Percentiles rank a stretch among this genome's conserved stretches.
Conservation (phyloP, 2,888 invertebrate species). For the Cheilosia soror region DNA sequence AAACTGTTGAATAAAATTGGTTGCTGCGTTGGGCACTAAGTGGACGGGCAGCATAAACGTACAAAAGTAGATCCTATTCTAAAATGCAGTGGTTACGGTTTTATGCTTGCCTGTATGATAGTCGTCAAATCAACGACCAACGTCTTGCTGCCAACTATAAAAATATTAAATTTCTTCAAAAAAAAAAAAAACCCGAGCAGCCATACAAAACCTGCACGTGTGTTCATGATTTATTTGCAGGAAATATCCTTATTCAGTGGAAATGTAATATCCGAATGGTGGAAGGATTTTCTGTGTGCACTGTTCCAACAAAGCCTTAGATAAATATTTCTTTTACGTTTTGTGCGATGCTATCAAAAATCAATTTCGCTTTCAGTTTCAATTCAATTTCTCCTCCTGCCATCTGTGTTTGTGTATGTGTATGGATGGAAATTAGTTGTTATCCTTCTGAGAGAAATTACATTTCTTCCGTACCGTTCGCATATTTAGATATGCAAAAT, state of each 20-base stretch:
- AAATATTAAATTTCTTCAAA: not conserved
- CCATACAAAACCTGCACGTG: conserved; percentile 13
- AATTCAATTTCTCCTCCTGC: not conserved
- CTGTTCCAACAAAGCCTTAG: not conserved
- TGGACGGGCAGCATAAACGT: no score
- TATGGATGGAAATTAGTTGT: conserved; percentile 30
- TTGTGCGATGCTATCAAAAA: conserved; percentile 32
- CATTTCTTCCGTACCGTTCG: not conserved
- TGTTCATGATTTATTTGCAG: conserved; percentile 39
- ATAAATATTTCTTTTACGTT: not conserved
- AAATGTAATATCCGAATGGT: conserved; percentile 44
- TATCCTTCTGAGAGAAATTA: conserved; percentile 23
- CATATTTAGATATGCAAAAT: conserved; percentile 40
- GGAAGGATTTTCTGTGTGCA: not conserved
- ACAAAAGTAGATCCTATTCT: no score
- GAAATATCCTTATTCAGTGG: conserved; percentile 30
- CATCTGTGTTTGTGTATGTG: not conserved
- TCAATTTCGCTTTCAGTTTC: conserved; percentile 20
- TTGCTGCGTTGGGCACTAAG: no score
- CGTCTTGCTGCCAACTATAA: not conserved
- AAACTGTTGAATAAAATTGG: no score
- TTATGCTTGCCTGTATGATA: no score
- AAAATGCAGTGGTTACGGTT: no score
- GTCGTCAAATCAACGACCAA: no score
- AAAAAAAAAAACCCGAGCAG: not conserved